Percentiles rank a stretch among this genome's conserved stretches.
Evolutionary conservation across 2,888 invertebrate species (phyloP).

Genomic region (Drosophila greeni): DNA sequence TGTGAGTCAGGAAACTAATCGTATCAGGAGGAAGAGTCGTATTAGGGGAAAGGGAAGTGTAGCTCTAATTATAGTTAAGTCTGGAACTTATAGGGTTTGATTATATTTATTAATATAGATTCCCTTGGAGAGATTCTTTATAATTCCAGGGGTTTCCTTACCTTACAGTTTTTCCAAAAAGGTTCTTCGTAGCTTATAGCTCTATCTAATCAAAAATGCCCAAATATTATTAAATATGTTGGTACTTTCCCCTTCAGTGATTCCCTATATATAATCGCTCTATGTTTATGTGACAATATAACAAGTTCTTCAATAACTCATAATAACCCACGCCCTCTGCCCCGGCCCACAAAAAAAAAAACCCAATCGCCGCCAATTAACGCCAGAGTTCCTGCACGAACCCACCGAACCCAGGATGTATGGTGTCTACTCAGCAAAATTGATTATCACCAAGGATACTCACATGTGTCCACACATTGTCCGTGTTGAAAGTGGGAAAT

Average conservation of each 20-base stretch:
- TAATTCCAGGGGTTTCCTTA: too few relatives aligned
- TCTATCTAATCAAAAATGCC: background rate
- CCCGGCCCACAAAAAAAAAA: background rate
- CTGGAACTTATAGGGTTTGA: background rate
- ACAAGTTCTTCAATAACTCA: constrained; percentile 27
- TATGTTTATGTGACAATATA: constrained; percentile 36
- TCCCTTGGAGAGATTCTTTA: too few relatives aligned
- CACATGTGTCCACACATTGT: constrained; percentile 62
- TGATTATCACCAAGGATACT: constrained; percentile 72
- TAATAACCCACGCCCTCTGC: constrained; percentile 17
- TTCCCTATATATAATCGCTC: constrained; percentile 21
- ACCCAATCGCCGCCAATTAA: constrained; percentile 49
- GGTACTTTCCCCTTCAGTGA: background rate
- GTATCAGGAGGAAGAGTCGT: background rate
- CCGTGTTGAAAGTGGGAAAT: constrained; percentile 37
- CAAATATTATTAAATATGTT: background rate
- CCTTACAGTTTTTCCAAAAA: background rate
- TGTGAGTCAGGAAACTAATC: constrained; percentile 26
- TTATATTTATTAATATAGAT: too few relatives aligned
- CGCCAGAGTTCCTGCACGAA: constrained; percentile 42
- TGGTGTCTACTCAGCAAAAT: constrained; percentile 48
- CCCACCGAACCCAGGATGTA: constrained; percentile 36
- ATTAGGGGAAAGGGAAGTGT: background rate
- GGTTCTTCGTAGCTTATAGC: background rate
- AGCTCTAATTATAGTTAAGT: constrained; percentile 2